Base-by-base conservation (phyloP, 1,140 invertebrate genomes). In the Streblospio benedicti region DNA sequence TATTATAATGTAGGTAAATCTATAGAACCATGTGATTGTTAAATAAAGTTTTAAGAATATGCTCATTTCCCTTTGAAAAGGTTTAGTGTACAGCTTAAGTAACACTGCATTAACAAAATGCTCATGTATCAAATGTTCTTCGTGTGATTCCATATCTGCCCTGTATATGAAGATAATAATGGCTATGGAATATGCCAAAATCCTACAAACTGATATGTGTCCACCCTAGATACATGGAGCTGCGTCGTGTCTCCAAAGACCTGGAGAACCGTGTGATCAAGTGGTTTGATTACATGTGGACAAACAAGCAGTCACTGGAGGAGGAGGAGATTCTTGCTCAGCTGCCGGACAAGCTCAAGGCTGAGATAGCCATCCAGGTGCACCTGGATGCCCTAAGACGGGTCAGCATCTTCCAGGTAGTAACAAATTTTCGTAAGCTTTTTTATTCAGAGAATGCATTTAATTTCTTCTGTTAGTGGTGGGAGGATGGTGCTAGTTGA, bases 361-460 rank as follows among this genome's bases (percentile, higher is more conserved):
- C 52, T 25, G 63, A 67, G 55, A 67, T 68, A 32, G 57, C 62
- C 14, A 63, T 63, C 43, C 38, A 67, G 18, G 63, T 68, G 33
- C 65, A 68, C 43, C 49, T 62, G 52, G 63, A 65, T 28, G 63
- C 60, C 2, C 53, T 68, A 32, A 56, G 89, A 63, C 85, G 91
- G 80, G 93, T 97, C 6, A 68, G 61, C 27, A 74, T 79, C 28
- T 94, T 95, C 71, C 87, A 93, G 77, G 91, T n/a, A n/a, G n/a
- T n/a, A n/a, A n/a, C n/a, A n/a, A n/a, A n/a, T n/a, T n/a, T n/a
- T n/a, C n/a, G n/a, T n/a, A n/a, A n/a, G n/a, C n/a, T n/a, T n/a
- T n/a, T n/a, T n/a, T n/a, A n/a, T n/a, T n/a, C n/a, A n/a, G n/a
- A n/a, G n/a, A n/a, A n/a, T n/a, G n/a, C n/a, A n/a, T n/a, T n/a